A percentile compares a stretch with the other conserved stretches of the same genome.
Evolutionary conservation across 2,888 invertebrate genomes (phyloP).

Genomic region (Exephanes ischioxanthus): DNA sequence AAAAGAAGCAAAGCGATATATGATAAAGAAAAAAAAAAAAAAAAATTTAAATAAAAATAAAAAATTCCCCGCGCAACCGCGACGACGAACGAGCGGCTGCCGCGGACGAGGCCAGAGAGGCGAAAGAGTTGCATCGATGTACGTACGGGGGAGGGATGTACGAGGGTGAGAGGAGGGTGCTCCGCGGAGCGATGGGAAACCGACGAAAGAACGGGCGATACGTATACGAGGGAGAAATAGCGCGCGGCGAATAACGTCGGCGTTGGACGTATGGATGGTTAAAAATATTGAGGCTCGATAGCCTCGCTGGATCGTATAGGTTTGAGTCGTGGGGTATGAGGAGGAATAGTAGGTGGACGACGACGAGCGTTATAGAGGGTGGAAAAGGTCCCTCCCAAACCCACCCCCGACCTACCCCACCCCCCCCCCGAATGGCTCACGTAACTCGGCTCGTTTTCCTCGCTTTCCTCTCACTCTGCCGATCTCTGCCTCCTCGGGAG

Average conservation of each 20-base stretch:
- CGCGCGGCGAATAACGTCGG: slow-evolving; percentile 70
- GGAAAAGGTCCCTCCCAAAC: slow-evolving; percentile 21
- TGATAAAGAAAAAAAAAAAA: slow-evolving; percentile 29
- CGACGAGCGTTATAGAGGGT: slow-evolving; percentile 56
- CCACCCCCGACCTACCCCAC: not conserved
- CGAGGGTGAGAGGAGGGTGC: slow-evolving; percentile 4
- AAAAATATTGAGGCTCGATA: slow-evolving; percentile 74
- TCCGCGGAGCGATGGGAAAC: slow-evolving; percentile 61
- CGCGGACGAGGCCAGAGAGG: slow-evolving; percentile 35
- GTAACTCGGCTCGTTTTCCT: slow-evolving; percentile 59
- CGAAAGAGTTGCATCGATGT: slow-evolving; percentile 20
- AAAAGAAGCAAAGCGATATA: not conserved
- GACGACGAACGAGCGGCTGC: slow-evolving; percentile 35
- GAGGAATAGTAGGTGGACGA: slow-evolving; percentile 51
- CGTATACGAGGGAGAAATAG: slow-evolving; percentile 57
- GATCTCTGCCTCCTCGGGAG: slow-evolving; percentile 43
- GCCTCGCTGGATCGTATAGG: slow-evolving; percentile 66
- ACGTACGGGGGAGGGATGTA: not conserved
- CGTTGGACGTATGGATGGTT: slow-evolving; percentile 73
- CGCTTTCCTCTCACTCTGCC: not conserved
- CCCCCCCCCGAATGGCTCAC: slow-evolving; percentile 55
- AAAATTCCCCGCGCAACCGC: slow-evolving; percentile 50
- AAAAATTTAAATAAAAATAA: slow-evolving; percentile 43
- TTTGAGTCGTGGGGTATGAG: slow-evolving; percentile 46
- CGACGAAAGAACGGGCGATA: slow-evolving; percentile 57